A percentile compares a stretch with the other conserved stretches of the same genome.
phyloP scores from a whole-genome alignment of 1,140 invertebrate species.

The Hermetia illucens region DNA sequence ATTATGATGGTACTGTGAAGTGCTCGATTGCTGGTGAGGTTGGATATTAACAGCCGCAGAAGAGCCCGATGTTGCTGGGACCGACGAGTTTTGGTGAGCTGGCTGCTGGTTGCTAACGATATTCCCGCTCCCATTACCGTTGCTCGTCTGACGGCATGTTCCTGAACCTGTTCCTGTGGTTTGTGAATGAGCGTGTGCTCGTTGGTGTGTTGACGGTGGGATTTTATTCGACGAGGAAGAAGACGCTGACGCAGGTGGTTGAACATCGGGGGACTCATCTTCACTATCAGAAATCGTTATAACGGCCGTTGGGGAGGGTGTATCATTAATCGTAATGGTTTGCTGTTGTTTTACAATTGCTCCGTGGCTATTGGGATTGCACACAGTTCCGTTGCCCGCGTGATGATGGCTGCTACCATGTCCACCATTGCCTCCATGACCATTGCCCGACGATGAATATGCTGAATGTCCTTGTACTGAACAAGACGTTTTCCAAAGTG shows the following conservation, averaged over 20 bases:
- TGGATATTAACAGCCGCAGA: not conserved
- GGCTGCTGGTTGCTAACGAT: slow-evolving; percentile 7
- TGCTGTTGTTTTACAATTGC: slow-evolving; percentile 23
- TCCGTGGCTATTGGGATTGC: slow-evolving; percentile 8
- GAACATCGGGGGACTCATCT: slow-evolving; percentile 51
- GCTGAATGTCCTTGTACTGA: slow-evolving; percentile 2
- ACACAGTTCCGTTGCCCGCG: not conserved
- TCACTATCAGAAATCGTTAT: slow-evolving; percentile 95
- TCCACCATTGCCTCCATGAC: not conserved
- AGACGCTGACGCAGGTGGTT: slow-evolving; percentile 10
- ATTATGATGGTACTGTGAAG: slow-evolving; percentile 11
- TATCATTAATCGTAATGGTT: slow-evolving; percentile 81
- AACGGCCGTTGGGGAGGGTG: slow-evolving; percentile 84
- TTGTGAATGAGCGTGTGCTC: slow-evolving; percentile 33
- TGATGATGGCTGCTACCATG: not conserved
- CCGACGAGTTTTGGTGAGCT: slow-evolving; percentile 4
- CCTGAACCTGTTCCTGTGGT: no score
- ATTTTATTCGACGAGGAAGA: not conserved
- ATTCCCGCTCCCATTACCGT: slow-evolving; percentile 10
- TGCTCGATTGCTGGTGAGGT: slow-evolving; percentile 3
- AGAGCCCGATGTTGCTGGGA: slow-evolving; percentile 10
- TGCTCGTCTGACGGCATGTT: no score
- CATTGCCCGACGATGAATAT: not conserved
- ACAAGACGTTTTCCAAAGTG: not conserved
- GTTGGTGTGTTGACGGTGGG: slow-evolving; percentile 20